These are phyloP conservation scores for Hermaeophaga mercurialis DNA, from an alignment of 2,888 invertebrate genomes.

Conservation along the genomic window DNA sequence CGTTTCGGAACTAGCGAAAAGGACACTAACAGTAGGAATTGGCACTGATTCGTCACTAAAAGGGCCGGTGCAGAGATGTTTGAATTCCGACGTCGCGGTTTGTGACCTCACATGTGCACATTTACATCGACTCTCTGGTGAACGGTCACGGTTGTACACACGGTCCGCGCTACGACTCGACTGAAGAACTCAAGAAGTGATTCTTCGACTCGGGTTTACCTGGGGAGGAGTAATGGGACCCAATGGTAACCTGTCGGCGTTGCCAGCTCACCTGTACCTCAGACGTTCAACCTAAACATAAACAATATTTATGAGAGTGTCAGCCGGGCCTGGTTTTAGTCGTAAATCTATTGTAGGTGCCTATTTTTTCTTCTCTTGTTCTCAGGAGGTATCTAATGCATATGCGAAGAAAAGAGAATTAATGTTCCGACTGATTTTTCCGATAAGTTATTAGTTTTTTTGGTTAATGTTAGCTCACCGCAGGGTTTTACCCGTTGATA, in stretches of 20 bases:
- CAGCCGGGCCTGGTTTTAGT: conserved; percentile 57
- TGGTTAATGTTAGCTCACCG: conserved; percentile 26
- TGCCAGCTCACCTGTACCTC: conserved; percentile 54
- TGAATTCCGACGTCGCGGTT: conserved; percentile 32
- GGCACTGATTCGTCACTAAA: conserved; percentile 11
- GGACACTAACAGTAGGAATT: background rate
- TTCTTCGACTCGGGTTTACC: conserved; percentile 38
- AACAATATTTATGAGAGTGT: conserved; percentile 59
- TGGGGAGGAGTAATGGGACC: conserved; percentile 51
- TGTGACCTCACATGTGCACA: conserved; percentile 37
- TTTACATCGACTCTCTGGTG: conserved; percentile 10
- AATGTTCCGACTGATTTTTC: conserved; percentile 37
- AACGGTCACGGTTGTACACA: conserved; percentile 30
- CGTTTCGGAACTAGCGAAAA: background rate
- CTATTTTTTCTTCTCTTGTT: conserved; percentile 47
- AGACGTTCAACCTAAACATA: conserved; percentile 55
- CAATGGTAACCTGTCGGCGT: conserved; percentile 52
- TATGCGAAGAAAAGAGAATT: conserved; percentile 42
- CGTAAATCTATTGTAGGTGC: conserved; percentile 56
- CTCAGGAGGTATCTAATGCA: conserved; percentile 49
- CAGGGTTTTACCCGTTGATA: conserved; percentile 20
- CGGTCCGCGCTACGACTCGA: conserved; percentile 53
- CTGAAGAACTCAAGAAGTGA: conserved; percentile 42
- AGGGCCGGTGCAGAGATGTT: conserved; percentile 19
- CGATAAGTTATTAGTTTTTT: conserved; percentile 39